These are phyloP conservation scores for Lepidurus apus DNA, from an alignment of 1,140 invertebrate genomes.

Conservation along the genomic window DNA sequence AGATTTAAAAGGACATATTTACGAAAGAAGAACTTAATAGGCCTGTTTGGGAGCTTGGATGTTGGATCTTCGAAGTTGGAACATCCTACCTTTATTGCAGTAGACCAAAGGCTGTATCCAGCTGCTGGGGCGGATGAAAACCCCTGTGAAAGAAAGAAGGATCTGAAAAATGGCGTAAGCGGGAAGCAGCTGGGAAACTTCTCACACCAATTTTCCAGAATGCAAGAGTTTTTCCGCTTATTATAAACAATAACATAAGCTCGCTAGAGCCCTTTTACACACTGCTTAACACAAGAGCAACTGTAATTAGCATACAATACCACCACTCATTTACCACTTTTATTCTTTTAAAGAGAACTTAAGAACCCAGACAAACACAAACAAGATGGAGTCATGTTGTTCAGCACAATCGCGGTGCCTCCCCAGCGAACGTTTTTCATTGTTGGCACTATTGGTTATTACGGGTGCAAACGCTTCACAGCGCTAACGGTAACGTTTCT, in stretches of 20 bases:
- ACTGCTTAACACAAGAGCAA: neutral
- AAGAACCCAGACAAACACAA: too few species aligned
- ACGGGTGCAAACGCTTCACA: too few species aligned
- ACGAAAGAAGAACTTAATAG: neutral
- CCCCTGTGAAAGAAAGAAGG: neutral
- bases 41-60: neutral
- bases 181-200: slow-evolving; percentile 14
- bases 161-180: slow-evolving; percentile 5
- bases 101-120: neutral
- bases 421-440: too few species aligned
- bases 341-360: neutral
- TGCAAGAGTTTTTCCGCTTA: neutral
- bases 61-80: too few species aligned
- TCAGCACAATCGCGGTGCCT: too few species aligned
- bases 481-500: too few species aligned
- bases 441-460: too few species aligned
- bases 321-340: neutral
- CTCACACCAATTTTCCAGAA: neutral
- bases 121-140: slow-evolving; percentile 8
- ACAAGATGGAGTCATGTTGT: too few species aligned
- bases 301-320: neutral
- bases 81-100: neutral
- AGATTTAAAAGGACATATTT: too few species aligned
- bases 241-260: slow-evolving; percentile 7
- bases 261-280: neutral